Percentiles rank a stretch among this genome's conserved stretches.
Conservation (phyloP, 1,140 invertebrate genomes). For the Bombus pascuorum region DNA sequence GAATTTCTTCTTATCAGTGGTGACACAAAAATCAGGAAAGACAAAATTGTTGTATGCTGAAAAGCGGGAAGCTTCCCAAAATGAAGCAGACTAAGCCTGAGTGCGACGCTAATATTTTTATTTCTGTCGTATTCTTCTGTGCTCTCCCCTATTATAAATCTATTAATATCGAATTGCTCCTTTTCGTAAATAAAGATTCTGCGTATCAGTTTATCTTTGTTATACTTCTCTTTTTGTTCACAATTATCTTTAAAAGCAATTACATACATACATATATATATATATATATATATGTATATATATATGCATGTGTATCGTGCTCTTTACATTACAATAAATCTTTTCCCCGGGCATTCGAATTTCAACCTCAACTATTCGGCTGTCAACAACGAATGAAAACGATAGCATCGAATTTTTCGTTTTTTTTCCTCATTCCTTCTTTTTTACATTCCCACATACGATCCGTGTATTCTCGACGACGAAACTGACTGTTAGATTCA, state of each 20-base stretch:
- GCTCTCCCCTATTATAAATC: conserved; percentile 34
- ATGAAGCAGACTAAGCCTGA: conserved; percentile 37
- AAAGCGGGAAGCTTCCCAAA: conserved; percentile 25
- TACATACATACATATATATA: conserved; percentile 28
- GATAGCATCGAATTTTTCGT: neutral
- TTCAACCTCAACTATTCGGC: conserved; percentile 18
- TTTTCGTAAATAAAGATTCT: conserved; percentile 42
- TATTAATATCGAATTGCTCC: conserved; percentile 28
- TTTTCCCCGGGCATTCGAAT: conserved; percentile 14
- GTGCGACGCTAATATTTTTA: conserved; percentile 53
- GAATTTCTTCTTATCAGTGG: neutral
- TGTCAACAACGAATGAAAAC: conserved; percentile 10
- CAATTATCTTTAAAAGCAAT: conserved; percentile 57
- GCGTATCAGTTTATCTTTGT: conserved; percentile 16
- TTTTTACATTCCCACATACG: conserved; percentile 37
- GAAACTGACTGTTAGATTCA: neutral
- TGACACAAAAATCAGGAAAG: neutral
- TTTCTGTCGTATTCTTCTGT: conserved; percentile 40
- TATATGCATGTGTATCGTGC: conserved; percentile 58
- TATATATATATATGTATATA: too few species aligned
- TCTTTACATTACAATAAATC: conserved; percentile 62
- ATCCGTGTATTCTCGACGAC: neutral
- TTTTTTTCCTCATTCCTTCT: neutral
- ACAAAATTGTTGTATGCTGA: neutral
- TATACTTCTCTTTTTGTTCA: conserved; percentile 29